Percentiles rank a stretch among this genome's conserved stretches.
Evolutionary conservation across 2,797 vertebrate species (phyloP).

Genomic region (Epinephelus awoara): DNA sequence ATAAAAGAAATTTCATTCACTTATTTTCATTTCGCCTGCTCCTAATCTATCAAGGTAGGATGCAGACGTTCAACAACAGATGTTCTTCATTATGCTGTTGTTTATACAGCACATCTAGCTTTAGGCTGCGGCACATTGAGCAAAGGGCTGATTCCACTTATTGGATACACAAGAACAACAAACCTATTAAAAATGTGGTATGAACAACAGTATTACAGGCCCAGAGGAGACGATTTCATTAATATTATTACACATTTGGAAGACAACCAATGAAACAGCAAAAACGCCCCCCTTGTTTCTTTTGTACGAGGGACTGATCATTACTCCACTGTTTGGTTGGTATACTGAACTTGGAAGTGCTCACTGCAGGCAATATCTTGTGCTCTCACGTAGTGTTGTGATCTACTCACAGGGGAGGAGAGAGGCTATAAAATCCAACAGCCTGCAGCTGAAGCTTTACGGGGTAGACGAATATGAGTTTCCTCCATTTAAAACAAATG

Average conservation of each 20-base stretch:
- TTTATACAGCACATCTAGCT: slow-evolving; percentile 71
- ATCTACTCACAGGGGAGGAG: slow-evolving; percentile 64
- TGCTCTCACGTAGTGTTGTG: slow-evolving; percentile 45
- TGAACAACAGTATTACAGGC: slow-evolving; percentile 61
- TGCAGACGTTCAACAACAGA: slow-evolving; percentile 59
- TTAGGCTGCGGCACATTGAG: slow-evolving; percentile 58
- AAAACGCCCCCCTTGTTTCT: slow-evolving; percentile 24
- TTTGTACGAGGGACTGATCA: slow-evolving; percentile 49
- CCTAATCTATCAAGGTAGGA: slow-evolving; percentile 50
- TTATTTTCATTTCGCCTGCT: slow-evolving; percentile 26
- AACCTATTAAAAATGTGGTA: slow-evolving; percentile 70
- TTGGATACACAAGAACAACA: slow-evolving; percentile 72
- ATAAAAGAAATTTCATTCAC: slow-evolving; percentile 9
- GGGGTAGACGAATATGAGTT: slow-evolving; percentile 45
- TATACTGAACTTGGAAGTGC: slow-evolving; percentile 47
- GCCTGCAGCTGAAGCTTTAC: slow-evolving; percentile 61
- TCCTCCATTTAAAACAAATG: slow-evolving; percentile 49
- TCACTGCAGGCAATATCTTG: slow-evolving; percentile 64
- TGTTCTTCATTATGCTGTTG: slow-evolving; percentile 72
- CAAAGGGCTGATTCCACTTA: slow-evolving; percentile 66
- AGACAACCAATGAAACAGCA: slow-evolving; percentile 60
- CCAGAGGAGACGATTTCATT: slow-evolving; percentile 68
- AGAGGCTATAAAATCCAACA: slow-evolving; percentile 60
- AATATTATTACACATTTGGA: slow-evolving; percentile 63
- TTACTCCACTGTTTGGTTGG: slow-evolving; percentile 49